A percentile compares a stretch with the other conserved stretches of the same genome.
Evolutionary conservation across 2,888 invertebrate species (phyloP).

Genomic region (Limnephilus rhombicus): DNA sequence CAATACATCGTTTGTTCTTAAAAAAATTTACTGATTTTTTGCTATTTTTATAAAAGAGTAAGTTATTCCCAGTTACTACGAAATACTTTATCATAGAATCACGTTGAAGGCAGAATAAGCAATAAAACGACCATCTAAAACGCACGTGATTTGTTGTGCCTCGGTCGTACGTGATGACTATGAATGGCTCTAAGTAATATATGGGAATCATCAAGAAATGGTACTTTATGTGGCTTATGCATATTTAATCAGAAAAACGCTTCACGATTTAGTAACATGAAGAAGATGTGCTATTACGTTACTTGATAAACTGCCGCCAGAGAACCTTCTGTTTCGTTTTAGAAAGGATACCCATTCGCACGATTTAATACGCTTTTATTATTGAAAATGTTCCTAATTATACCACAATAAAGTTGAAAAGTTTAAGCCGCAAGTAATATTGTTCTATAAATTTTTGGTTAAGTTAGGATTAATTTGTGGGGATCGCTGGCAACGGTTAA

Average conservation of each 20-base stretch:
- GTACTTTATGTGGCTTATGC: neutral
- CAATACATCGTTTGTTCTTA: neutral
- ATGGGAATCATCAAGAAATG: neutral
- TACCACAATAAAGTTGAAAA: neutral
- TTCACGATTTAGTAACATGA: slow-evolving; percentile 30
- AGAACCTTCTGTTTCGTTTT: slow-evolving; percentile 33
- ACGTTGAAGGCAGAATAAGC: neutral
- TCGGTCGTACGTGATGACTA: slow-evolving; percentile 6
- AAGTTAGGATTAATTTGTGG: too few relatives aligned
- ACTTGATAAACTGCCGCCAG: neutral
- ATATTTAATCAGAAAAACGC: neutral
- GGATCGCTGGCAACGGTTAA: too few relatives aligned
- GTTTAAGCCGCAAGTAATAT: neutral
- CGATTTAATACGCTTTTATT: neutral
- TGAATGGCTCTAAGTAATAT: neutral
- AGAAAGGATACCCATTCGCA: slow-evolving; percentile 27
- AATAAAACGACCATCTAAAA: neutral
- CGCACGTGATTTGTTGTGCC: slow-evolving; percentile 13
- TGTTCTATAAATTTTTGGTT: neutral
- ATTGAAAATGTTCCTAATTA: neutral
- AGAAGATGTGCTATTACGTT: neutral
- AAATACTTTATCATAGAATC: neutral
- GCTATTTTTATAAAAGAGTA: neutral
- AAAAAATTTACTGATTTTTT: neutral
- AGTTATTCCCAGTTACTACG: neutral